Conservation (phyloP, 1,140 invertebrate genomes). For the Eciton burchellii region DNA sequence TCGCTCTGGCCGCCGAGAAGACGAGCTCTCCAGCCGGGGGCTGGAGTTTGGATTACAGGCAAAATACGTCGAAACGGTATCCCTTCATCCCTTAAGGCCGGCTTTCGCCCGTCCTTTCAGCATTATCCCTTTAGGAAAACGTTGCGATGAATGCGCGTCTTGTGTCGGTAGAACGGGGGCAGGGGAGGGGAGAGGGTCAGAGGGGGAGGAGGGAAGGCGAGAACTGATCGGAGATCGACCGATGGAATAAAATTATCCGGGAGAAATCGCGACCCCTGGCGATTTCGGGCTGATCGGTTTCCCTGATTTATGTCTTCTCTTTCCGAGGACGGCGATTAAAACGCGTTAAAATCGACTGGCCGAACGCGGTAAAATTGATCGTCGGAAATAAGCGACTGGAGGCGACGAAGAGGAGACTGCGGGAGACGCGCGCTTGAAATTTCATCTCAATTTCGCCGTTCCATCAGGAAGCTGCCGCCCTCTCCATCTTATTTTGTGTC, state of each 20-base stretch:
- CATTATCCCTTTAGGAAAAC: not conserved
- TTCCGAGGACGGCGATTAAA: not conserved
- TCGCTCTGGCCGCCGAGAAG: constrained; percentile 12
- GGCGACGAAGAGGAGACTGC: constrained; percentile 40
- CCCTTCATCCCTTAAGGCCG: constrained; percentile 79
- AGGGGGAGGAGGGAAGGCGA: constrained; percentile 1
- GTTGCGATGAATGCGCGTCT: not conserved
- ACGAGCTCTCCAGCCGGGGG: constrained; percentile 59
- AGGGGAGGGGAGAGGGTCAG: too few species aligned
- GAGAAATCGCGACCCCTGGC: not conserved
- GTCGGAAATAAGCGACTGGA: constrained; percentile 19
- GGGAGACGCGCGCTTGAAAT: constrained; percentile 72
- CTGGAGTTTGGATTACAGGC: constrained; percentile 80
- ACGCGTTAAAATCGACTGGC: not conserved
- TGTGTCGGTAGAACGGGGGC: too few species aligned
- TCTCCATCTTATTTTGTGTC: not conserved
- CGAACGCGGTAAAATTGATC: not conserved
- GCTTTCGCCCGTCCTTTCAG: constrained; percentile 32
- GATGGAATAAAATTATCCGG: not conserved
- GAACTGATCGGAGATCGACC: not conserved
- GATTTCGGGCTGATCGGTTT: not conserved
- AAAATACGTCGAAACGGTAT: constrained; percentile 81
- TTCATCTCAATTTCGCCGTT: constrained; percentile 41
- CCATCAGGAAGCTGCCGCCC: too few species aligned
- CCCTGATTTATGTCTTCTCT: not conserved